A percentile compares a stretch with the other conserved stretches of the same genome.
phyloP scores from a whole-genome alignment of 2,113 vertebrate species.

The Cavia porcellus region DNA sequence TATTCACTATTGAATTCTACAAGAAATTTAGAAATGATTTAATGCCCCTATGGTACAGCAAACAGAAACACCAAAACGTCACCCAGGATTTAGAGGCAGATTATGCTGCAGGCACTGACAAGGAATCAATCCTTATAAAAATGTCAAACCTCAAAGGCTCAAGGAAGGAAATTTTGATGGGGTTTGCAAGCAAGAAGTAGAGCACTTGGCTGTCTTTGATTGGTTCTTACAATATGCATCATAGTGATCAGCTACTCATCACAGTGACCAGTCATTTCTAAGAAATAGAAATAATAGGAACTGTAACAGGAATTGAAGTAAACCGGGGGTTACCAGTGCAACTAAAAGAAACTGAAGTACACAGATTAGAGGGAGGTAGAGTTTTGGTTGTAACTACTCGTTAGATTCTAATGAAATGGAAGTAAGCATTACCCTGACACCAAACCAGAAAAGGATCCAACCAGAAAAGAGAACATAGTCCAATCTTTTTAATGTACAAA shows the following conservation, averaged over 20 bases:
- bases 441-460: background rate
- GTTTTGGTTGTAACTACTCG: background rate
- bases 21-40: background rate
- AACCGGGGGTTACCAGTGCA: background rate
- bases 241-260: background rate
- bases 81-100: background rate
- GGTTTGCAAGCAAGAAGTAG: background rate
- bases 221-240: background rate
- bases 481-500: background rate
- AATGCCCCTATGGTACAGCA: background rate
- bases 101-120: background rate
- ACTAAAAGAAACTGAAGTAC: too few relatives aligned
- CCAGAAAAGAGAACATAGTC: background rate
- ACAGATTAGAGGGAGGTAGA: too few relatives aligned
- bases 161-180: background rate
- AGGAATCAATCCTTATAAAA: background rate
- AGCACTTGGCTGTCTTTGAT: background rate
- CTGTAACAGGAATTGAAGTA: background rate
- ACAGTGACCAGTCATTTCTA: background rate
- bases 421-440: background rate
- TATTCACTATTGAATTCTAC: background rate
- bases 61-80: background rate
- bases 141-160: background rate
- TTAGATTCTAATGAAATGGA: background rate
- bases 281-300: background rate